Evolutionary conservation across 2,113 vertebrate genomes (phyloP).

Genomic region (Anseranas semipalmata): DNA sequence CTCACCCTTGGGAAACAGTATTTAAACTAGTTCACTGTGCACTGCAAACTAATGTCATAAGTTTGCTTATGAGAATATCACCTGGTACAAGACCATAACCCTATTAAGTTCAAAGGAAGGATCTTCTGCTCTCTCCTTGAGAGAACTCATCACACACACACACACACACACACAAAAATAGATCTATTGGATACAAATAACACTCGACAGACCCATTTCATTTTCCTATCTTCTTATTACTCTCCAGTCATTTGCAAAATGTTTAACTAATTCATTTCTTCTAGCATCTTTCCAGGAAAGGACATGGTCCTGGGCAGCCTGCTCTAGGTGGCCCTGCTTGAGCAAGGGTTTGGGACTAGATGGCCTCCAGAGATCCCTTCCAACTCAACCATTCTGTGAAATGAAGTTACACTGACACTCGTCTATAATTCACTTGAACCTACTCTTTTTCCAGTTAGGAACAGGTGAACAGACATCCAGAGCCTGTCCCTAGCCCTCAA

Average conservation of each 20-base stretch:
- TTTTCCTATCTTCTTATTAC: too few species aligned
- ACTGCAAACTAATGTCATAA: neutral
- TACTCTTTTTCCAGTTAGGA: neutral
- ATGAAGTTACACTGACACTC: neutral
- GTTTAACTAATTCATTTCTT: neutral
- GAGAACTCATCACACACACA: neutral
- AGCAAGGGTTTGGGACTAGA: neutral
- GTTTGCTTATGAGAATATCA: neutral
- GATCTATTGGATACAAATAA: rapidly evolving
- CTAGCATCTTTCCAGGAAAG: neutral
- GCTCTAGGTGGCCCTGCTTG: neutral
- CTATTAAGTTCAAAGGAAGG: neutral
- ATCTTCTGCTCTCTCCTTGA: neutral
- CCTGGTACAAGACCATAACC: neutral
- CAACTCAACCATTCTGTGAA: neutral
- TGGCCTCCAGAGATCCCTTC: neutral
- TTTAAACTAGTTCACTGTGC: neutral
- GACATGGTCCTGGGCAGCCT: neutral
- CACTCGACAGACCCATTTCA: neutral
- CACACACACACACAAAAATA: too few species aligned
- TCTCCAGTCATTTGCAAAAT: neutral
- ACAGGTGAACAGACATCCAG: neutral
- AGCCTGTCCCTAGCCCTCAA: neutral
- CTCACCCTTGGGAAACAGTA: neutral
- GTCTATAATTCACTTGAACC: neutral